Evolutionary conservation across 2,888 invertebrate species (phyloP), one percentile per base, ranked within the genome.

Genomic region (Hartigia nigra): DNA sequence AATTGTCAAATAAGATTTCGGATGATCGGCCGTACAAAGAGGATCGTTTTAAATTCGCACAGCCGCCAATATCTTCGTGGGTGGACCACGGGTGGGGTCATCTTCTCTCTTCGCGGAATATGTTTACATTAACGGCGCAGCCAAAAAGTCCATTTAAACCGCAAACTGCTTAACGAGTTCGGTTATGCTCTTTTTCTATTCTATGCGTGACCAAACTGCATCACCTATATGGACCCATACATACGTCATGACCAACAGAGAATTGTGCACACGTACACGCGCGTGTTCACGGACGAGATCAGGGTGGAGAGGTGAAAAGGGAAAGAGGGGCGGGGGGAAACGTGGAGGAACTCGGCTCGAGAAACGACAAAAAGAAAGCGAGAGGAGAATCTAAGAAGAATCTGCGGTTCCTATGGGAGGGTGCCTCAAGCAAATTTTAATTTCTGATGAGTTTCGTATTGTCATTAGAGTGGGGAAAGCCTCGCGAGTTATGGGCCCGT

Each of bases 81-180:
- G 86, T 86, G 85, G 86, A 86, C 86, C 79, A 5, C 80, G 78
- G 80, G 82, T 83, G 83, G 36, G 39, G 77, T 81, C 74, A 74
- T 80, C 80, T 35, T 81, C 85, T 85, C 85, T 82, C 81, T 88
- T 88, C 84, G 87, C 85, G 85, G 87, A 87, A 88, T 87, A 87
- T 88, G 87, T 88, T 88, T 88, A 86, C 88, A 87, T 87, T 87
- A 87, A 87, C 86, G 83, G 81, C 82, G 81, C 84, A 83, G 81
- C 84, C 80, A 86, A 84, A 83, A 83, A 82, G 80, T 82, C 77
- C 81, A 81, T 81, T 81, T 82, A 82, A 87, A 87, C 85, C 85
- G 87, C 87, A 84, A 88, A 88, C 86, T 84, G 87, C 87, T 88
- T 87, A 88, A 88, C 88, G 88, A 87, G 85, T 87, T 88, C 84